phyloP scores from a whole-genome alignment of 1,140 invertebrate genomes.

The Sarcophaga bullata region DNA sequence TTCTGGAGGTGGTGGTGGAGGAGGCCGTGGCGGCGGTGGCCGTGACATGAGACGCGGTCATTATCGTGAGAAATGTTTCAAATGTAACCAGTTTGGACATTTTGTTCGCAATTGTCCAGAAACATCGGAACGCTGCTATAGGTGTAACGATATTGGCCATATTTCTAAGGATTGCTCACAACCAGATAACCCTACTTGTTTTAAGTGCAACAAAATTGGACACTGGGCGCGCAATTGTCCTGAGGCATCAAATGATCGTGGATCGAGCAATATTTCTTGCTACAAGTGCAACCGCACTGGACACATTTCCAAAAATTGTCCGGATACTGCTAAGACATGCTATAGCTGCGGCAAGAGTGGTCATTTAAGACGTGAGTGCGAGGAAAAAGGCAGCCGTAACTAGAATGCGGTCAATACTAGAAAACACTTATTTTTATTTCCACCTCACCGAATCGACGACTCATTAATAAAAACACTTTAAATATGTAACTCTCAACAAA shows the following conservation, averaged over 20 bases:
- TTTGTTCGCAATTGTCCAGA: slow-evolving; percentile 93
- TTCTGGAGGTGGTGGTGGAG: slow-evolving; percentile 71
- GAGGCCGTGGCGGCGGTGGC: slow-evolving; percentile 67
- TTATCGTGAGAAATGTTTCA: slow-evolving; percentile 88
- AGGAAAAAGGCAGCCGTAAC: slow-evolving; percentile 71
- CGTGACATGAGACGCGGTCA: slow-evolving; percentile 65
- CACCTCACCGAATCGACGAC: slow-evolving; percentile 40
- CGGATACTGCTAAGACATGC: slow-evolving; percentile 84
- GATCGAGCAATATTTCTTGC: slow-evolving; percentile 72
- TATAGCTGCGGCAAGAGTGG: slow-evolving; percentile 90
- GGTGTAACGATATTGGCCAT: slow-evolving; percentile 81
- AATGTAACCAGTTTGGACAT: slow-evolving; percentile 93
- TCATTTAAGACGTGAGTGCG: slow-evolving; percentile 90
- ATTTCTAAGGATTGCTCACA: slow-evolving; percentile 91
- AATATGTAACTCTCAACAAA: neutral
- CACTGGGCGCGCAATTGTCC: slow-evolving; percentile 90
- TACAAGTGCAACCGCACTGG: slow-evolving; percentile 91
- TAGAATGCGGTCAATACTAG: slow-evolving; percentile 47
- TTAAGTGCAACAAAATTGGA: slow-evolving; percentile 88
- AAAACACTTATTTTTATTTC: slow-evolving; percentile 24
- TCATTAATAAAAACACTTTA: slow-evolving; percentile 38
- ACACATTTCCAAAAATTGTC: slow-evolving; percentile 90
- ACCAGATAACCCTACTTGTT: slow-evolving; percentile 83
- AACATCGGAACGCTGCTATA: slow-evolving; percentile 85
- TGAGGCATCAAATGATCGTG: slow-evolving; percentile 69